A percentile compares a stretch with the other conserved stretches of the same genome.
Evolutionary conservation across 2,797 vertebrate species (phyloP).

Genomic region (Mycteria americana): DNA sequence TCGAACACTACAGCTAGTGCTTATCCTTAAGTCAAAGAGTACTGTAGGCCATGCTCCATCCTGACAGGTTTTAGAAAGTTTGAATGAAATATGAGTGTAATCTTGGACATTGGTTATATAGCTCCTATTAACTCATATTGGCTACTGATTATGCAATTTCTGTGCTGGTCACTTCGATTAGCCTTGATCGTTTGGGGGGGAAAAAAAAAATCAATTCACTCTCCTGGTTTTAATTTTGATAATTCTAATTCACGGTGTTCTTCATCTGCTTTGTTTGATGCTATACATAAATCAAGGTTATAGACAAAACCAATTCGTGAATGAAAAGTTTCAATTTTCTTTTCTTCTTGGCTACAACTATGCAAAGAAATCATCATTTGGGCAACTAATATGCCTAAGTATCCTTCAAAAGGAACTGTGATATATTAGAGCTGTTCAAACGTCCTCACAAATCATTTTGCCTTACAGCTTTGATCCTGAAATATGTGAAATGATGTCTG

Average conservation of each 20-base stretch:
- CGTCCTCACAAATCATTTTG: slow-evolving; percentile 78
- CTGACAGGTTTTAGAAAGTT: background rate
- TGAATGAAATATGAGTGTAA: slow-evolving; percentile 21
- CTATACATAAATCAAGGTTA: slow-evolving; percentile 65
- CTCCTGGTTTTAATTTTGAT: slow-evolving; percentile 66
- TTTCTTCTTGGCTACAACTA: slow-evolving; percentile 67
- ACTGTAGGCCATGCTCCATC: background rate
- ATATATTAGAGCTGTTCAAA: slow-evolving; percentile 75
- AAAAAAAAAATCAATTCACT: slow-evolving; percentile 51
- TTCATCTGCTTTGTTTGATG: slow-evolving; percentile 66
- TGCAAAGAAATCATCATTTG: slow-evolving; percentile 72
- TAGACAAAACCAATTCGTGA: slow-evolving; percentile 50
- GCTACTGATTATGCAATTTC: slow-evolving; percentile 42
- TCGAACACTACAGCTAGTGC: background rate
- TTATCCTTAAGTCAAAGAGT: background rate
- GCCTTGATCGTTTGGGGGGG: slow-evolving; percentile 7
- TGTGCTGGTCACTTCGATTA: slow-evolving; percentile 56
- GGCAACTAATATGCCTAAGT: slow-evolving; percentile 79
- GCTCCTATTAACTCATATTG: slow-evolving; percentile 5
- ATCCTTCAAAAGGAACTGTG: slow-evolving; percentile 70
- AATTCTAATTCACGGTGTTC: slow-evolving; percentile 48
- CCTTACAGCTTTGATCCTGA: slow-evolving; percentile 77
- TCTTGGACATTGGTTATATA: background rate
- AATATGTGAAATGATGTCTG: slow-evolving; percentile 77
- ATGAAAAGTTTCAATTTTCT: slow-evolving; percentile 67